Base-by-base conservation (phyloP, 2,888 invertebrate genomes). In the Drosophila affinis region DNA sequence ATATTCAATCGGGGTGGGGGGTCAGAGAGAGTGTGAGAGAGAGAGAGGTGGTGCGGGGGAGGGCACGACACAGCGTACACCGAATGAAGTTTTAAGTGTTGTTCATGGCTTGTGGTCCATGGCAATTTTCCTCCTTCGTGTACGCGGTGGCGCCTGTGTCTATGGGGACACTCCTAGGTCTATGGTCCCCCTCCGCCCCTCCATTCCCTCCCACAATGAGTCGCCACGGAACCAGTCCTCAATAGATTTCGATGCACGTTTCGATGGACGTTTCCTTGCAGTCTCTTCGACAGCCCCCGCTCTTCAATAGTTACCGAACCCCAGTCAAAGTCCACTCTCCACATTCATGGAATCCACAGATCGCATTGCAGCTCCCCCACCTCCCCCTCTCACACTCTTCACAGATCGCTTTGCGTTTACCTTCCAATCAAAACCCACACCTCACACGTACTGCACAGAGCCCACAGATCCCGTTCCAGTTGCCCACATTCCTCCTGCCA, bases 61-160 rank as follows among this genome's bases (percentile, higher is more conserved):
- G 27, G 32, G 47, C 21, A 18, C 18, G 52, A 44, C 39, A 39
- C 39, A 39, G 3, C 39, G 70, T 49, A 51, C 64, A 63, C 69
- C 80, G 72, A 70, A 72, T 83, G 56, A 83, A 81, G 72, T 87
- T 84, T 76, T 60, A 63, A 78, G 84, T 72, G 81, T 75, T 60
- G 70, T 79, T 73, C 67, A 73, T 71, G 65, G 71, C 71, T 71
- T 65, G 62, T 57, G 55, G 61, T 65, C 67, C 63, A 54, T 58
- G 64, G 70, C 72, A 63, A 75, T 56, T 75, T 47, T 62, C 29
- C 29, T 29, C 29, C 29, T 27, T 1, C 27, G 27, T 27, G 27
- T 27, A 7, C 27, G 27, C 68, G 63, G 84, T 6, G 29, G 84
- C 27, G 29, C 29, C 29, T 9, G 2, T 76, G 85, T 72, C 83